Conservation (phyloP, 2,888 invertebrate species). For the Mystacides longicornis region DNA sequence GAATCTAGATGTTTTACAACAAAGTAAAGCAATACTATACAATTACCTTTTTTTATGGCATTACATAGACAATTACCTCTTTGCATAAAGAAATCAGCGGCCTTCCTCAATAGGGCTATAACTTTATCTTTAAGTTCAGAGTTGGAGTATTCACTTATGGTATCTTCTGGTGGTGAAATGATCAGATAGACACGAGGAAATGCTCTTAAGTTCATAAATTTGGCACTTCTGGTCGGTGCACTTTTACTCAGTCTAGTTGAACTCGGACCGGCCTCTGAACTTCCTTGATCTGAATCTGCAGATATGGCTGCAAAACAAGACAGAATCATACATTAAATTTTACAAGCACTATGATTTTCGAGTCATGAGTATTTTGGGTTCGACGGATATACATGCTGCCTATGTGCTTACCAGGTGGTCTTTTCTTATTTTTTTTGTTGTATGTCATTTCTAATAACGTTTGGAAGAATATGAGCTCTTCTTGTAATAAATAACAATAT, state of each 20-base stretch:
- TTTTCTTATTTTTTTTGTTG: background rate
- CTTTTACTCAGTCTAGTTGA: background rate
- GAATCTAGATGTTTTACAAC: too few relatives aligned
- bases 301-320: conserved; percentile 5
- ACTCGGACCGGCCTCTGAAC: background rate
- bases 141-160: conserved; percentile 29
- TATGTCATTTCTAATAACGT: background rate
- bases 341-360: too few relatives aligned
- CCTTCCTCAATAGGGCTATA: conserved; percentile 41
- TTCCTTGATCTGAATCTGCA: conserved; percentile 11
- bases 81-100: conserved; percentile 44
- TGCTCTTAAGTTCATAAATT: background rate
- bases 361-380: too few relatives aligned
- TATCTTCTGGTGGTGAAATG: background rate
- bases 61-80: too few relatives aligned
- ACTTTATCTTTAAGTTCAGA: conserved; percentile 49
- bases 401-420: background rate
- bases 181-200: background rate
- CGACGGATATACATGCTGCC: too few relatives aligned
- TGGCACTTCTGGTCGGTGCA: background rate
- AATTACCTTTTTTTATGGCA: too few relatives aligned
- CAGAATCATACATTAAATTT: background rate
- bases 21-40: too few relatives aligned
- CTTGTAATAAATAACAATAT: conserved; percentile 47
- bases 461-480: conserved; percentile 44